phyloP scores from a whole-genome alignment of 1,140 invertebrate species.

The Adelges cooleyi region DNA sequence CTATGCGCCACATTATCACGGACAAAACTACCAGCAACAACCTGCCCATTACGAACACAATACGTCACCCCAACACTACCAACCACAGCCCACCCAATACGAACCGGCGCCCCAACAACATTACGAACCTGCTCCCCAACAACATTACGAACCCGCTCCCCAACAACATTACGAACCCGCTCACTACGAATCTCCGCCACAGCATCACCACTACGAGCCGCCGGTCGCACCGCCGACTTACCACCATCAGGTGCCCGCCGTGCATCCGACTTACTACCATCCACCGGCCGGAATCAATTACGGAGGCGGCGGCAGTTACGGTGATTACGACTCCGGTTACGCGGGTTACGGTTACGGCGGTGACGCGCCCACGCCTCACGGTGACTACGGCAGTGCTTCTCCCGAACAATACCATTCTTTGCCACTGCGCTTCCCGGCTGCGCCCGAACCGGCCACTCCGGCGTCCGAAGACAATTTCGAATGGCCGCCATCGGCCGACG shows the following conservation, averaged over 20 bases:
- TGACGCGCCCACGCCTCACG: neutral
- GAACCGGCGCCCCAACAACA: neutral
- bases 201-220: neutral
- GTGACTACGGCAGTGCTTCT: constrained; percentile 9
- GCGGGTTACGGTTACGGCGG: neutral
- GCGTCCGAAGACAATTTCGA: neutral
- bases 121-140: neutral
- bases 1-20: constrained; percentile 3
- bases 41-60: too few species aligned
- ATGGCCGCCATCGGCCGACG: neutral
- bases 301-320: neutral
- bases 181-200: neutral
- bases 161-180: neutral
- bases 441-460: too few species aligned
- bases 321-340: too few species aligned
- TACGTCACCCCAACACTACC: constrained; percentile 1
- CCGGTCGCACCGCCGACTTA: neutral
- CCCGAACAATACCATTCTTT: constrained; percentile 4
- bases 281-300: neutral
- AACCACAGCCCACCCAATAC: neutral
- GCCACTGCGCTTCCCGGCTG: neutral
- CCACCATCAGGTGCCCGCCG: neutral
- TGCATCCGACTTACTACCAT: neutral
- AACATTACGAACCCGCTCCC: neutral
- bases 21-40: neutral